A percentile compares a stretch with the other conserved stretches of the same genome.
phyloP scores from a whole-genome alignment of 2,113 vertebrate species.

The Saguinus midas region DNA sequence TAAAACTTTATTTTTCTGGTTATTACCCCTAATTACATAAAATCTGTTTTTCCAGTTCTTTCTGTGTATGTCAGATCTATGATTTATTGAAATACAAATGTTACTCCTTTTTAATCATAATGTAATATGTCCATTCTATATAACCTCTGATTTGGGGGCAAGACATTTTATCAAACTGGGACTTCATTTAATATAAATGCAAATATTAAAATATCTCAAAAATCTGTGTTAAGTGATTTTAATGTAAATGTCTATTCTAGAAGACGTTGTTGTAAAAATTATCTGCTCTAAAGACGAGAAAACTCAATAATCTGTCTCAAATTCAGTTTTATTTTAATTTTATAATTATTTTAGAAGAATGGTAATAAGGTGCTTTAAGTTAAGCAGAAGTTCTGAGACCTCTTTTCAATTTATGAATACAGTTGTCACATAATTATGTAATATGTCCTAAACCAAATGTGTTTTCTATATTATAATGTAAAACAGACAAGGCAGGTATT shows the following conservation, averaged over 20 bases:
- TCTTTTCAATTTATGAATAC: not conserved
- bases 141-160: not conserved
- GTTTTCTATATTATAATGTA: not conserved
- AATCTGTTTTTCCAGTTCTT: not conserved
- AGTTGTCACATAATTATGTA: not conserved
- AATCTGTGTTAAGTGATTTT: not conserved
- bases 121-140: not conserved
- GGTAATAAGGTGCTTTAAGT: not conserved
- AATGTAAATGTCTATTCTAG: not conserved
- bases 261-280: not conserved
- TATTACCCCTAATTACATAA: not conserved
- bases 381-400: not conserved
- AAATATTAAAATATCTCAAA: not conserved
- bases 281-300: not conserved
- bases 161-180: not conserved
- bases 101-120: conserved; percentile 12
- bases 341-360: conserved; percentile 29
- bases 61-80: not conserved
- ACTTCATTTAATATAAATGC: not conserved
- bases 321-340: conserved; percentile 21
- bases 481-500: not conserved
- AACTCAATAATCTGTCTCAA: not conserved
- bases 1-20: conserved; percentile 36
- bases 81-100: conserved; percentile 11
- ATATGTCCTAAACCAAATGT: not conserved